Base-by-base conservation (phyloP, 2,113 vertebrate species). In the Anarhynchus alexandrinus region DNA sequence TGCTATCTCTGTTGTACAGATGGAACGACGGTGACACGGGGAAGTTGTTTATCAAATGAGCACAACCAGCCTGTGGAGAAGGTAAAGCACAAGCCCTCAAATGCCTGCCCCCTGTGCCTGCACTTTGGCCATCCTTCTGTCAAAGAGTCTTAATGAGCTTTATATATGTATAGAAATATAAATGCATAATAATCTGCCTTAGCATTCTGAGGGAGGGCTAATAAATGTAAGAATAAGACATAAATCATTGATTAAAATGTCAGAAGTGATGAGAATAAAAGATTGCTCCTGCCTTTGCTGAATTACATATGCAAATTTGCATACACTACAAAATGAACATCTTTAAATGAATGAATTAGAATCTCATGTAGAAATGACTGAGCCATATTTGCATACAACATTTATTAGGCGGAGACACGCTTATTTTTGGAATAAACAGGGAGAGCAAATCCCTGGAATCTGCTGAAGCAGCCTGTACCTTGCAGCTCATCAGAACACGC, bases 181-280 rank as follows among this genome's bases (percentile, higher is more conserved):
- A 96, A 38, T 88, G 91, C 69, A 78, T 88, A 90, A 96, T 94
- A 95, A 97, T 95, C 86, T 88, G 87, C 88, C 71, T 93, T 95
- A 92, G 74, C 77, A 82, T 95, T 96, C 87, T 2, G 2, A 89
- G 64, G 65, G 67, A 95, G 81, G 66, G 88, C 86, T 95, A 96
- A 96, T 97, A 97, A 95, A 94, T 78, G 80, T 90, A 77, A 89
- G 84, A 94, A 95, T 94, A 91, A 79, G 92, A 88, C 93, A 92
- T 82, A 95, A 95, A 97, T 97, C 91, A 97, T 95, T 95, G 94
- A 97, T 97, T 97, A 96, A 97, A 97, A 96, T 96, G 95, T 96
- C 94, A 96, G 85, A 94, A 96, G 91, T 94, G 93, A 97, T 95
- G 90, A 97, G 87, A 97, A 92, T 97, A 96, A 97, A 96, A 97